A percentile compares a stretch with the other conserved stretches of the same genome.
Conservation (phyloP, 2,113 vertebrate genomes). For the Calidris pugnax region DNA sequence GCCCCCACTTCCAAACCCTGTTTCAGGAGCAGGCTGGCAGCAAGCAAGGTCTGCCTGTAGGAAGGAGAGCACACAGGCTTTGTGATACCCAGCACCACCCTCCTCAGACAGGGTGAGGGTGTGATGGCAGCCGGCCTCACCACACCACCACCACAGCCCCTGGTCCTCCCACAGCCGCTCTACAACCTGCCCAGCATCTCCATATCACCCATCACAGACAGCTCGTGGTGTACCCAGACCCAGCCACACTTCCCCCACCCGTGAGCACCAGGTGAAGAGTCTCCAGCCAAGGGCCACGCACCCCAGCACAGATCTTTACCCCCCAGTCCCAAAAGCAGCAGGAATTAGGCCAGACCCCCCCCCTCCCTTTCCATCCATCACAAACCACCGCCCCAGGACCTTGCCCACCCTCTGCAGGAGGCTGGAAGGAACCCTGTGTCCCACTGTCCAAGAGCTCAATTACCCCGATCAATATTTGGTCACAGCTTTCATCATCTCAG, state of each 20-base stretch:
- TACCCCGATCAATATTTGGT: neutral
- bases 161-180: neutral
- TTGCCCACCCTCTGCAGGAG: neutral
- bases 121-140: neutral
- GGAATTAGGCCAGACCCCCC: too few species aligned
- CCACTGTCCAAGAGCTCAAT: neutral
- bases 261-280: rapidly evolving
- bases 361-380: neutral
- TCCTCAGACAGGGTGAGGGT: rapidly evolving
- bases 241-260: neutral
- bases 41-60: neutral
- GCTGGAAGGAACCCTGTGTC: rapidly evolving
- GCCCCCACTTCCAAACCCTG: neutral
- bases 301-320: neutral
- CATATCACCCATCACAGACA: rapidly evolving
- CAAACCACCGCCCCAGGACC: rapidly evolving
- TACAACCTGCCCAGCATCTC: neutral
- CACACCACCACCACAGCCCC: neutral
- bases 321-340: rapidly evolving
- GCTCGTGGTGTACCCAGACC: neutral
- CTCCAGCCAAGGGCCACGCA: neutral
- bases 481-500: neutral
- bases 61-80: rapidly evolving
- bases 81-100: too few species aligned
- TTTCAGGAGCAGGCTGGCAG: neutral